Evolutionary conservation across 2,797 vertebrate species (phyloP).

Genomic region (Ceryle rudis): DNA sequence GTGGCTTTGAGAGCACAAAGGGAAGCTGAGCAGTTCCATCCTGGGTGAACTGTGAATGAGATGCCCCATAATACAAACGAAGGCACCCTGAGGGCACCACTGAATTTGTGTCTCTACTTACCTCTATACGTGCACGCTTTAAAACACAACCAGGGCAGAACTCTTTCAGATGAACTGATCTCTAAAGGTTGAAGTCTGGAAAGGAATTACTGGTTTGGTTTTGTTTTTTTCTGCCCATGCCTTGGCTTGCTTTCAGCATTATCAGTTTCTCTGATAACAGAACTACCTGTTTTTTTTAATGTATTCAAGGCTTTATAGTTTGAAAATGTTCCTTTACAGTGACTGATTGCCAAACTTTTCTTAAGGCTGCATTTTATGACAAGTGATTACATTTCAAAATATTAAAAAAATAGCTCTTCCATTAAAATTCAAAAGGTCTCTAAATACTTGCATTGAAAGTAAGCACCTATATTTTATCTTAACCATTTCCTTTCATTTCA

Average conservation of each 20-base stretch:
- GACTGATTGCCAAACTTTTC: conserved; percentile 42
- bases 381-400: conserved; percentile 25
- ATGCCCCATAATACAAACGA: conserved; percentile 18
- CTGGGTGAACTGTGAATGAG: conserved; percentile 21
- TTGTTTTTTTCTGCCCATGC: rapidly evolving
- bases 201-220: neutral
- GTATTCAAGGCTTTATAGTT: conserved; percentile 3
- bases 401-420: neutral
- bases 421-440: conserved; percentile 21
- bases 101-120: neutral
- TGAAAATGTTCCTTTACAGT: neutral
- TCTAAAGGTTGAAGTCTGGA: conserved; percentile 33
- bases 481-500: neutral
- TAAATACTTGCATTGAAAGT: neutral
- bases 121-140: neutral
- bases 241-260: neutral
- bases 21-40: conserved; percentile 27
- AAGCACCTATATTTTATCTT: neutral
- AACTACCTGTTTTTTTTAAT: neutral
- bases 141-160: conserved; percentile 28
- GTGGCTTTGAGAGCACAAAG: conserved; percentile 53
- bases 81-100: conserved; percentile 44
- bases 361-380: neutral
- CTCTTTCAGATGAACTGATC: conserved; percentile 21
- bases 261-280: neutral